phyloP scores from a whole-genome alignment of 2,113 vertebrate species.

The Chloropsis hardwickii region DNA sequence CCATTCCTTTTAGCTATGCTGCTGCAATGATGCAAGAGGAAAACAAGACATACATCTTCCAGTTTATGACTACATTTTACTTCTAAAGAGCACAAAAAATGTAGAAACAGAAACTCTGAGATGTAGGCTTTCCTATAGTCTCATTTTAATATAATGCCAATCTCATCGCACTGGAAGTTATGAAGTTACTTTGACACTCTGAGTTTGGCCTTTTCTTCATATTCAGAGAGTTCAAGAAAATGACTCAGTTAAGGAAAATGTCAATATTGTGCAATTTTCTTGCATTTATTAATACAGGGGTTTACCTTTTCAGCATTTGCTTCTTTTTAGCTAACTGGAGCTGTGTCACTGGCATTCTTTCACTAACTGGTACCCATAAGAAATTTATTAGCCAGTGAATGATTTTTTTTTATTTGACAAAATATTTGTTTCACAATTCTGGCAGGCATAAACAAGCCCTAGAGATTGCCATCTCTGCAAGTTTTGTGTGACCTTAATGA shows the following conservation, averaged over 20 bases:
- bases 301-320: not conserved
- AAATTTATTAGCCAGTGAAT: conserved; percentile 14
- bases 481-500: not conserved
- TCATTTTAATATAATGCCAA: not conserved
- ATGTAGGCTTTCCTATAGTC: not conserved
- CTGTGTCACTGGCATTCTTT: not conserved
- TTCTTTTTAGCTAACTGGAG: not conserved
- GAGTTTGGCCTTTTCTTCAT: not conserved
- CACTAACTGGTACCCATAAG: not conserved
- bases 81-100: not conserved
- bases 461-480: not conserved
- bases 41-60: not conserved
- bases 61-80: not conserved
- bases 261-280: not conserved
- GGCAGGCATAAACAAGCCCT: conserved; percentile 6
- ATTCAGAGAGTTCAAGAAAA: not conserved
- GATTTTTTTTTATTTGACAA: not conserved
- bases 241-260: not conserved
- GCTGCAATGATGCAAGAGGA: not conserved
- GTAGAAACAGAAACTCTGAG: not conserved
- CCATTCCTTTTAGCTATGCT: not conserved
- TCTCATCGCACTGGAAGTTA: not conserved
- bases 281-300: not conserved
- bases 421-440: conserved; percentile 17
- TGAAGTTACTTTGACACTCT: not conserved